These are phyloP conservation scores for Xylocampa areola DNA, from an alignment of 2,888 invertebrate species.

Conservation along the genomic window DNA sequence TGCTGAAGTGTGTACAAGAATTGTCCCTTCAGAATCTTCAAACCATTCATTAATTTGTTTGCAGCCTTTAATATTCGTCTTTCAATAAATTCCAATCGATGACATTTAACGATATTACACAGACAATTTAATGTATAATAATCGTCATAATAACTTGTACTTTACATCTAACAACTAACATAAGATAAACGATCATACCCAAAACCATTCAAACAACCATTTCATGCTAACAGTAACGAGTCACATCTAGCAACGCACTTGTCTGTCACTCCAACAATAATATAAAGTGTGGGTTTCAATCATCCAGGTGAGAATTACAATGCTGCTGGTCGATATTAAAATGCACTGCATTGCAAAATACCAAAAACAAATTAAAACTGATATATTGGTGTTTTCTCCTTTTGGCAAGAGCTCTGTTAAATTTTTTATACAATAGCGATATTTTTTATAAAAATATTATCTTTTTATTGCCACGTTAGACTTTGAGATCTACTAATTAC, in stretches of 20 bases:
- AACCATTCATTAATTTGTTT: conserved; percentile 48
- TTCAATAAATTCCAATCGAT: conserved; percentile 38
- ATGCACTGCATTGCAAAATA: conserved; percentile 20
- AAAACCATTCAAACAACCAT: conserved; percentile 30
- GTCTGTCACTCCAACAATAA: conserved; percentile 21
- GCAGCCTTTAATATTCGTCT: conserved; percentile 27
- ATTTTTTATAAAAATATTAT: conserved; percentile 59
- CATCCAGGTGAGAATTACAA: conserved; percentile 29
- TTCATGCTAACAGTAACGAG: conserved; percentile 23
- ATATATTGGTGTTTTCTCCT: conserved; percentile 38
- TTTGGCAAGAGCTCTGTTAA: conserved; percentile 55
- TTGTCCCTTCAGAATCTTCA: conserved; percentile 34
- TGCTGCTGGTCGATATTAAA: conserved; percentile 21
- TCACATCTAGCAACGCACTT: conserved; percentile 28
- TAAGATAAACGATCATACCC: conserved; percentile 48
- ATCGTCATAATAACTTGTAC: conserved; percentile 62
- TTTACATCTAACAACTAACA: conserved; percentile 59
- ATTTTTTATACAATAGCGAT: conserved; percentile 48
- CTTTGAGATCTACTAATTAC: conserved; percentile 66
- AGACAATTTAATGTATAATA: conserved; percentile 40
- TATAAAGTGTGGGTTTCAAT: conserved; percentile 26
- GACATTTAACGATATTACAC: conserved; percentile 46
- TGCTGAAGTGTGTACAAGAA: conserved; percentile 37
- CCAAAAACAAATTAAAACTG: conserved; percentile 33
- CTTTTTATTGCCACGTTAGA: conserved; percentile 58